These are phyloP conservation scores for Blastobasis lacticolella DNA, from an alignment of 2,888 invertebrate genomes.

Conservation along the genomic window DNA sequence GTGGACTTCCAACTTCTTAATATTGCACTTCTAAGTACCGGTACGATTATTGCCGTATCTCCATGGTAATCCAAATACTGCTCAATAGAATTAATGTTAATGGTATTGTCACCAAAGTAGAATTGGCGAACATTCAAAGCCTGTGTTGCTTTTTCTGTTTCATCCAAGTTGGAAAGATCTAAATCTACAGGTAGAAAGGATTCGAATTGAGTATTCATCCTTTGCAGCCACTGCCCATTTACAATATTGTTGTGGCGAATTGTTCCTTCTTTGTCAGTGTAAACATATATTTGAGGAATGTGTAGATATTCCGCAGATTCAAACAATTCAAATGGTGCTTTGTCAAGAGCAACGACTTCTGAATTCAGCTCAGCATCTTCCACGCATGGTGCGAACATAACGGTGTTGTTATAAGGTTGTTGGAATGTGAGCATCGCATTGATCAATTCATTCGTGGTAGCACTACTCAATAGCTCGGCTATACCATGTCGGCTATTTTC, in stretches of 20 bases:
- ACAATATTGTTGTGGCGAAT: slow-evolving; percentile 40
- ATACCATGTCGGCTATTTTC: slow-evolving; percentile 30
- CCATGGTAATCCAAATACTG: too few relatives aligned
- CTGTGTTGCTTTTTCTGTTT: slow-evolving; percentile 22
- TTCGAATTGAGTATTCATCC: slow-evolving; percentile 49
- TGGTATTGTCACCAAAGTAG: too few relatives aligned
- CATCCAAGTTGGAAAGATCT: slow-evolving; percentile 24
- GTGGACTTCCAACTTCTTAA: too few relatives aligned
- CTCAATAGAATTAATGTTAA: too few relatives aligned
- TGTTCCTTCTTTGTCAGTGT: slow-evolving; percentile 53
- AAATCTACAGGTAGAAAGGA: slow-evolving; percentile 52
- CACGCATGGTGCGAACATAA: slow-evolving; percentile 57
- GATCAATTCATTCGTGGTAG: slow-evolving; percentile 32
- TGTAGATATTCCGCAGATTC: slow-evolving; percentile 41
- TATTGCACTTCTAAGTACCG: too few relatives aligned
- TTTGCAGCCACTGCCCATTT: slow-evolving; percentile 32
- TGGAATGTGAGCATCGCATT: slow-evolving; percentile 31
- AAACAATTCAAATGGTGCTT: slow-evolving; percentile 45
- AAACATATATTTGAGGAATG: slow-evolving; percentile 51
- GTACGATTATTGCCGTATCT: too few relatives aligned
- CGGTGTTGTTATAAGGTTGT: slow-evolving; percentile 43
- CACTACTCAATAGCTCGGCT: slow-evolving; percentile 31
- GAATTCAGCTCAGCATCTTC: slow-evolving; percentile 33
- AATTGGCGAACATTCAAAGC: too few relatives aligned
- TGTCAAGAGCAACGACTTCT: slow-evolving; percentile 37